Conservation (phyloP, 2,797 vertebrate species). For the Saxicola maurus region DNA sequence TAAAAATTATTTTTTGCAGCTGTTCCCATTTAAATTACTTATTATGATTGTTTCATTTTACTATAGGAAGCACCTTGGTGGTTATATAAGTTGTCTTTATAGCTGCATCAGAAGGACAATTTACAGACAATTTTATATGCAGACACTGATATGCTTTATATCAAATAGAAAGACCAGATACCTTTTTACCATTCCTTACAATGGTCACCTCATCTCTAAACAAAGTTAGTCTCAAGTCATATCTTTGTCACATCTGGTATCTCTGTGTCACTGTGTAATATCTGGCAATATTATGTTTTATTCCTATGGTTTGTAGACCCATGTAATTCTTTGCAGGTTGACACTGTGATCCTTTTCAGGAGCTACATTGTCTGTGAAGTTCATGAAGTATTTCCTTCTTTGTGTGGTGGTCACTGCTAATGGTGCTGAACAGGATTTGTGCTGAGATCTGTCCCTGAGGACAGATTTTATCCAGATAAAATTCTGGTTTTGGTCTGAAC, state of each 20-base stretch:
- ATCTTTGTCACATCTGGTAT: background rate
- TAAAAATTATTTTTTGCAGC: accelerated
- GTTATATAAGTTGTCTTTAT: background rate
- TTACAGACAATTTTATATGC: background rate
- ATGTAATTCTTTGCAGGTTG: background rate
- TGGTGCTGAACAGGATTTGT: background rate
- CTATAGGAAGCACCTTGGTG: background rate
- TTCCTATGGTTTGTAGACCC: background rate
- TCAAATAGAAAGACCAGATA: background rate
- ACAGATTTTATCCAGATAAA: background rate
- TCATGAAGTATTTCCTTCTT: background rate
- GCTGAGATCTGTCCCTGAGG: background rate
- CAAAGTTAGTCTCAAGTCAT: accelerated
- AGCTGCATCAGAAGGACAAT: background rate
- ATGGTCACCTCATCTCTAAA: background rate
- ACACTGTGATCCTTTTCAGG: background rate
- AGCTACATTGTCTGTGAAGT: background rate
- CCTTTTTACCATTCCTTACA: background rate
- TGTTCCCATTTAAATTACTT: background rate
- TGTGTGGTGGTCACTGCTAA: background rate
- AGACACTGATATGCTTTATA: background rate
- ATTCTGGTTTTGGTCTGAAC: background rate
- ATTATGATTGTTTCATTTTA: background rate
- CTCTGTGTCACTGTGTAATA: accelerated
- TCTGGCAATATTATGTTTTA: background rate